A percentile compares a stretch with the other conserved stretches of the same genome.
Conservation (phyloP, 2,797 vertebrate species). For the Melopsittacus undulatus region DNA sequence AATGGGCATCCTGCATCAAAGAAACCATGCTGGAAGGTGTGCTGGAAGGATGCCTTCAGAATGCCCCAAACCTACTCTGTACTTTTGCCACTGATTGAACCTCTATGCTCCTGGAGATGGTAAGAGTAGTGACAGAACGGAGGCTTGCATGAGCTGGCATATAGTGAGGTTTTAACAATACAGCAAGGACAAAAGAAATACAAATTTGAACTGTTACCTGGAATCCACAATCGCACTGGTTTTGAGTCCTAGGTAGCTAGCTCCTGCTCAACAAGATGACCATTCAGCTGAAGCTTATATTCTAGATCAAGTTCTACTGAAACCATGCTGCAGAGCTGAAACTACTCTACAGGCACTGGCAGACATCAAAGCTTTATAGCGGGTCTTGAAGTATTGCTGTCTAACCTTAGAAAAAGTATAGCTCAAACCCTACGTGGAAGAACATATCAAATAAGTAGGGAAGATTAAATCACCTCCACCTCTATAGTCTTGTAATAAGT, state of each 20-base stretch:
- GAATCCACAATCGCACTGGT: not conserved
- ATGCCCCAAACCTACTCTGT: not conserved
- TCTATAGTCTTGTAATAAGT: not conserved
- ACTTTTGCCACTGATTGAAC: not conserved
- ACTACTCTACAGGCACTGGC: not conserved
- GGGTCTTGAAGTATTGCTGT: not conserved
- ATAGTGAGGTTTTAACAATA: not conserved
- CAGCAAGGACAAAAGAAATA: not conserved
- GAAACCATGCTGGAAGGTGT: not conserved
- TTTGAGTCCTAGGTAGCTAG: not conserved
- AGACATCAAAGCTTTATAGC: not conserved
- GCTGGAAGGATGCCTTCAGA: not conserved
- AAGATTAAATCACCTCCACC: not conserved
- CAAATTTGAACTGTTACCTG: not conserved
- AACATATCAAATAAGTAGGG: not conserved
- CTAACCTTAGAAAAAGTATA: not conserved
- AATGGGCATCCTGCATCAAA: not conserved
- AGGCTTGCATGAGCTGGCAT: not conserved
- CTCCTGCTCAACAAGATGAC: not conserved
- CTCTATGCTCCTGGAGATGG: not conserved
- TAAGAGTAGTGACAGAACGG: not conserved
- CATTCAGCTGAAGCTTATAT: not conserved
- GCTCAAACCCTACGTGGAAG: not conserved
- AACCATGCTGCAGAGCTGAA: not conserved
- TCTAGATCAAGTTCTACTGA: not conserved